Percentiles rank a stretch among this genome's conserved stretches.
Conservation (phyloP, 2,113 vertebrate species). For the Hydrochoerus hydrochaeris region DNA sequence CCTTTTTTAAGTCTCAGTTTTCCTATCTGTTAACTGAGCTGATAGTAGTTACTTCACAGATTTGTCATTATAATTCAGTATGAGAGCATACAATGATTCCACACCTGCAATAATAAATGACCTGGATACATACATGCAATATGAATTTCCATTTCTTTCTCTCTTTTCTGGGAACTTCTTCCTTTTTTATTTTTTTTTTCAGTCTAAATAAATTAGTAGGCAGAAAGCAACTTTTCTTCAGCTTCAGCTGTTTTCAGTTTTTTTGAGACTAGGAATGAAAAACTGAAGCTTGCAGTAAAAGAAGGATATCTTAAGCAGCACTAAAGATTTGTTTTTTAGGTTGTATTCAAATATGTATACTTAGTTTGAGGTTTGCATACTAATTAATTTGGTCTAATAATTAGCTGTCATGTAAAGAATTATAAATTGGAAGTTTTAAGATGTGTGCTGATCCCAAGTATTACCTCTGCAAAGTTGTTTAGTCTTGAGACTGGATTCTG, state of each 20-base stretch:
- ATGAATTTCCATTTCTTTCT: not conserved
- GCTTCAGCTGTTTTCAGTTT: not conserved
- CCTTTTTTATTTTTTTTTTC: not conserved
- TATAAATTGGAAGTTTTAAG: slow-evolving; percentile 45
- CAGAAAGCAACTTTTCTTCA: not conserved
- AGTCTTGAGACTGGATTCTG: not conserved
- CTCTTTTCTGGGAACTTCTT: not conserved
- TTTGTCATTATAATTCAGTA: not conserved
- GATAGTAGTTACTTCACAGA: not conserved
- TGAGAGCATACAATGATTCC: not conserved
- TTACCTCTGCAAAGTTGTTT: not conserved
- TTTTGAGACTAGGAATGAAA: not conserved
- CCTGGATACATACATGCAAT: not conserved
- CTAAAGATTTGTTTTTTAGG: not conserved
- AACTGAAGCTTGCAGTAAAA: not conserved
- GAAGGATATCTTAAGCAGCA: not conserved
- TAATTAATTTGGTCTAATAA: slow-evolving; percentile 58
- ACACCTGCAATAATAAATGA: not conserved
- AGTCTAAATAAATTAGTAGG: not conserved
- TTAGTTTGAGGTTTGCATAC: slow-evolving; percentile 39
- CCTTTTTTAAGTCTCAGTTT: not conserved
- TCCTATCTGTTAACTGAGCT: not conserved
- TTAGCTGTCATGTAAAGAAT: slow-evolving; percentile 58
- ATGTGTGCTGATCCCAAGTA: not conserved
- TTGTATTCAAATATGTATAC: slow-evolving; percentile 40